Conservation (phyloP, 2,888 invertebrate genomes). For the Bhutanitis thaidina region DNA sequence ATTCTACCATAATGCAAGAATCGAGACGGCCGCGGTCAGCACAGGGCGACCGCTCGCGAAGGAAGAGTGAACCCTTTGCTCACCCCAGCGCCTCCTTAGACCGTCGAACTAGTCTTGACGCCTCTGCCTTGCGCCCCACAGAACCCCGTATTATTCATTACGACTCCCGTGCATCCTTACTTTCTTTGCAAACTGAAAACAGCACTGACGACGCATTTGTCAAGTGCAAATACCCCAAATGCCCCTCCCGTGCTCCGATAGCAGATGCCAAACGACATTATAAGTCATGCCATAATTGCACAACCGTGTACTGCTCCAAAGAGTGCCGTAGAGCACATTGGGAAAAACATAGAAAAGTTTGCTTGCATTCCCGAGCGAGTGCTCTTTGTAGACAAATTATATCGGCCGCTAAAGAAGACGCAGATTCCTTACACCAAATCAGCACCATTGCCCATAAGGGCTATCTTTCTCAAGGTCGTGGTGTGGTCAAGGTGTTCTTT, state of each 20-base stretch:
- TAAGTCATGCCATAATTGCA: conserved; percentile 97
- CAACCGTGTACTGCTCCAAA: conserved; percentile 95
- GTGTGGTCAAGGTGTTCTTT: conserved; percentile 95
- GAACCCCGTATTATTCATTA: conserved; percentile 58
- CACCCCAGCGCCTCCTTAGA: conserved; percentile 55
- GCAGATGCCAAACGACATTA: conserved; percentile 89
- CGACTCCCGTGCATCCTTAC: conserved; percentile 67
- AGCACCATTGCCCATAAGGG: conserved; percentile 92
- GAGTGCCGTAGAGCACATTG: conserved; percentile 95
- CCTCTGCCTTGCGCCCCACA: conserved; percentile 54
- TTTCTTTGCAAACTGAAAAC: conserved; percentile 69
- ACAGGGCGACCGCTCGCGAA: conserved; percentile 69
- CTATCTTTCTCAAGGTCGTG: conserved; percentile 90
- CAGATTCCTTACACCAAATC: conserved; percentile 86
- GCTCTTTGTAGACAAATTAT: conserved; percentile 92
- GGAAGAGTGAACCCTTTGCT: conserved; percentile 65
- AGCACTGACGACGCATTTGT: conserved; percentile 79
- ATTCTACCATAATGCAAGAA: conserved; percentile 61
- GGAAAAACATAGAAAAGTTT: conserved; percentile 95
- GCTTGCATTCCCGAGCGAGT: conserved; percentile 94
- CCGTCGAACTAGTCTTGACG: conserved; percentile 83
- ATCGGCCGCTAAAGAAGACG: conserved; percentile 89
- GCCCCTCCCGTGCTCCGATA: conserved; percentile 84
- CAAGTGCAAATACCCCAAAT: conserved; percentile 90
- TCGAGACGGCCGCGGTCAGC: conserved; percentile 60